Evolutionary conservation across 2,888 invertebrate genomes (phyloP), one percentile per base, ranked within the genome.

Genomic region (Leistus spinibarbis): DNA sequence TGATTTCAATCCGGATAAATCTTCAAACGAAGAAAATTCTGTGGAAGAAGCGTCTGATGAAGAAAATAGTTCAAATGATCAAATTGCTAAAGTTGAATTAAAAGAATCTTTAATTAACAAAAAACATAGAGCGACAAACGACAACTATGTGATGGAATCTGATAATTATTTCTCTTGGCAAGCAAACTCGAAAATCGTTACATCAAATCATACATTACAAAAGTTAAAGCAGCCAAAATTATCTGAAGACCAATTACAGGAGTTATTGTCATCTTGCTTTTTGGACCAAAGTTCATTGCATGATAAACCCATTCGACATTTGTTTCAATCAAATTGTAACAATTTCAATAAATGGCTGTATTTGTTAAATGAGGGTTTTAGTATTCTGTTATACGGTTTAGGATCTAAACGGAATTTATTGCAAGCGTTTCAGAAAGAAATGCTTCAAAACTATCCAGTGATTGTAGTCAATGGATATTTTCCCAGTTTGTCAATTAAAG

Each of bases 381-480:
- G 93, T 82, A 87, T 98, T 68, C 86, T 98, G 54, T 84, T 97
- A 0, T 95, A 96, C 85, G 98, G 98, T 0, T 87, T 97, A 67
- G 98, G 98, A 0, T 98, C 98, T 0, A 98, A 98, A 84, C 88
- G 92, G 56, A 86, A 88, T 24, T 86, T 98, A 20, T 84, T 98
- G 40, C 90, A 93, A 77, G 87, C 91, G 77, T 97, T 98, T 84
- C 92, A 93, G 81, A 86, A 85, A 17, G 86, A 90, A 77, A 84
- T 88, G 22, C 83, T 93, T 13, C 80, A 84, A 0, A 85, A 91
- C 27, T 87, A 89, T 80, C 91, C 93, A 0, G 93, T 94, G 71
- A 84, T 98, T 65, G 92, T 96, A 20, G 87, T 98, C 0, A 96
- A 98, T 85, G 98, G 98, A 1, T 97, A 94, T 85, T 97, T 97